A percentile compares a stretch with the other conserved stretches of the same genome.
Conservation (phyloP, 2,888 invertebrate genomes). For the Caradrina clavipalpis region DNA sequence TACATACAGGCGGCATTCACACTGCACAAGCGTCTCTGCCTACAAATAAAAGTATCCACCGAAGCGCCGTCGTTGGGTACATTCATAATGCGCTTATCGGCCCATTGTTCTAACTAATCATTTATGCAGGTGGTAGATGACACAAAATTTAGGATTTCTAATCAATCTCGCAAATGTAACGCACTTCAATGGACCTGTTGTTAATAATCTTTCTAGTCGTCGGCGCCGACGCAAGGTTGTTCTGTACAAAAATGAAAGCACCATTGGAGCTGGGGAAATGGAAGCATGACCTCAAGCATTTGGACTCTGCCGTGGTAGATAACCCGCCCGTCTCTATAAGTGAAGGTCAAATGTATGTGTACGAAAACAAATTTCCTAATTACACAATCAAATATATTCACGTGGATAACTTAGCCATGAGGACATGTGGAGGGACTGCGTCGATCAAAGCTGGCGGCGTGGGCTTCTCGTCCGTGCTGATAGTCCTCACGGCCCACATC, state of each 20-base stretch:
- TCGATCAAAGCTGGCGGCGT: constrained; percentile 79
- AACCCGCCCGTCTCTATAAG: constrained; percentile 77
- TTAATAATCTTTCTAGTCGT: constrained; percentile 54
- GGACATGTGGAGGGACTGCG: constrained; percentile 81
- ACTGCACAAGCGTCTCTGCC: neutral
- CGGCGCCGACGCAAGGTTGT: constrained; percentile 65
- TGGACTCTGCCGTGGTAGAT: constrained; percentile 83
- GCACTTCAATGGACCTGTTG: constrained; percentile 65
- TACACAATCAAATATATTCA: constrained; percentile 81
- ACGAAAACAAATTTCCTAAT: constrained; percentile 82
- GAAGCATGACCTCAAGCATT: constrained; percentile 72
- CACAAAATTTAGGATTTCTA: constrained; percentile 7
- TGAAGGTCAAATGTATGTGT: constrained; percentile 84
- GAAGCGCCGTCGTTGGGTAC: constrained; percentile 3
- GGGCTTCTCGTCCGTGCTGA: constrained; percentile 74
- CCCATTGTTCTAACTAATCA: constrained; percentile 51
- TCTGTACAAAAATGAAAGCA: constrained; percentile 76
- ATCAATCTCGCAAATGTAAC: constrained; percentile 52
- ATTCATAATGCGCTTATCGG: constrained; percentile 47
- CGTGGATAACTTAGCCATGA: constrained; percentile 82
- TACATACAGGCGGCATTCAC: neutral
- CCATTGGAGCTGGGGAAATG: constrained; percentile 81
- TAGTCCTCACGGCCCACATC: constrained; percentile 78
- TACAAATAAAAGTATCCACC: constrained; percentile 39
- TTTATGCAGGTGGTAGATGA: constrained; percentile 36